phyloP scores from a whole-genome alignment of 2,888 invertebrate species.

The Caenorhabditis wallacei region DNA sequence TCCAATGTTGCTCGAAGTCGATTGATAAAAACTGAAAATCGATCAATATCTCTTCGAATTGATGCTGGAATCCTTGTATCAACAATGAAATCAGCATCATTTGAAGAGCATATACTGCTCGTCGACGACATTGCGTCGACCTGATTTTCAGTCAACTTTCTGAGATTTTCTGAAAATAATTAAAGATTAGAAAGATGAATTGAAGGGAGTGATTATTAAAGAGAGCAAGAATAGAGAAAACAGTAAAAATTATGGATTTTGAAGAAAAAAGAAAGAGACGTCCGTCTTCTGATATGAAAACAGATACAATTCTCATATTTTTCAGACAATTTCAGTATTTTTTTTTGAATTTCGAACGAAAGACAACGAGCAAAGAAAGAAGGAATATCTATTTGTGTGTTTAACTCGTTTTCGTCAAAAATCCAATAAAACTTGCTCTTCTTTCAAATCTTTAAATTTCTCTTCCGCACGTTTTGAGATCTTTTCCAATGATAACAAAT shows the following conservation, averaged over 20 bases:
- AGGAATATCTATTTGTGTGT: slow-evolving; percentile 8
- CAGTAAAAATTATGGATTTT: slow-evolving; percentile 1
- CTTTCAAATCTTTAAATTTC: not conserved
- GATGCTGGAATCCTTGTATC: slow-evolving; percentile 74
- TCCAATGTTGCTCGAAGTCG: slow-evolving; percentile 76
- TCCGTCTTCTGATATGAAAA: slow-evolving; percentile 10
- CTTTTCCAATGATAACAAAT: not conserved
- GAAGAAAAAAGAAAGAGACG: not conserved
- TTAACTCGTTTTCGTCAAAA: not conserved
- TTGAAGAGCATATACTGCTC: slow-evolving; percentile 73
- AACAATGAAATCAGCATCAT: slow-evolving; percentile 71
- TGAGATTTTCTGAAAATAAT: slow-evolving; percentile 35
- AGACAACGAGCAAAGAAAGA: not conserved
- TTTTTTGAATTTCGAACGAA: not conserved
- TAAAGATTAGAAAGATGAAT: not conserved
- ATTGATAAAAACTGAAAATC: slow-evolving; percentile 78
- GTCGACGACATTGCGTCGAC: slow-evolving; percentile 70
- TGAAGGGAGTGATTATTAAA: slow-evolving; percentile 18
- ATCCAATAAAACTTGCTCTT: slow-evolving; percentile 7
- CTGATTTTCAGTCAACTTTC: slow-evolving; percentile 25
- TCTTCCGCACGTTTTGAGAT: slow-evolving; percentile 23
- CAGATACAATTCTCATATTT: not conserved
- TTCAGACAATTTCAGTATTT: not conserved
- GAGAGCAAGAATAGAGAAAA: not conserved
- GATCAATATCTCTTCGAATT: slow-evolving; percentile 79